Evolutionary conservation across 2,113 vertebrate species (phyloP), one percentile per base, ranked within the genome.

Genomic region (Sylvicapra grimmia): DNA sequence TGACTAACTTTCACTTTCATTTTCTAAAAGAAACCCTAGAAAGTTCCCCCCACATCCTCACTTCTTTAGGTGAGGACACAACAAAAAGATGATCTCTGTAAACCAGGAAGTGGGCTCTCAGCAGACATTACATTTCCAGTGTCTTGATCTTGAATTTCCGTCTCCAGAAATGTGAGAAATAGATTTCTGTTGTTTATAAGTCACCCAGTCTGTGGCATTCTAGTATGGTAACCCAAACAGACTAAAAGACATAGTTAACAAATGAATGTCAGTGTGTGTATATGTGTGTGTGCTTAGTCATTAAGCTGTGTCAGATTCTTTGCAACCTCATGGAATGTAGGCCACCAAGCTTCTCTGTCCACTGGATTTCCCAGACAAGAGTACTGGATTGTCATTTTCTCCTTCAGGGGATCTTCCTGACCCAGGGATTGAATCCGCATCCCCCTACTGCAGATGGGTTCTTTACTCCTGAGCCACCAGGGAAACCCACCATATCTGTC

Each of bases 31-130:
- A 51, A 58, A 92, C 18, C 9, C 25, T 40, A 56, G 13, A 63
- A 12, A 19, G 23, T 5, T 49, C 14, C 6, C 31, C 16, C 36
- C 1, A 77, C 12, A 44, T 12, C 4, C 49, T 18, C 0, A 12
- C 31, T 90, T 56, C 18, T 86, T 40, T 36, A 63, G 12, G 16
- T 36, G 29, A 44, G 10, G 47, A 61, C 36, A 85, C 29, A 56
- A 53, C 47, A 56, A 49, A 63, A 51, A 31, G 29, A 49, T 8
- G 40, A 31, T 0, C 5, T 82, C 4, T 87, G 12, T 14, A 23
- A 65, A 36, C 5, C 56, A 85, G 65, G 36, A 90, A 56, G 31
- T 25, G 9, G 29, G 29, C 44, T 36, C 12, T 96, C 12, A 47
- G n/a, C 53, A 54, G 51, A 77, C n/a, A 54, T 40, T 25, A 54